Conservation (phyloP, 2,113 vertebrate genomes). For the Neoarius graeffei region DNA sequence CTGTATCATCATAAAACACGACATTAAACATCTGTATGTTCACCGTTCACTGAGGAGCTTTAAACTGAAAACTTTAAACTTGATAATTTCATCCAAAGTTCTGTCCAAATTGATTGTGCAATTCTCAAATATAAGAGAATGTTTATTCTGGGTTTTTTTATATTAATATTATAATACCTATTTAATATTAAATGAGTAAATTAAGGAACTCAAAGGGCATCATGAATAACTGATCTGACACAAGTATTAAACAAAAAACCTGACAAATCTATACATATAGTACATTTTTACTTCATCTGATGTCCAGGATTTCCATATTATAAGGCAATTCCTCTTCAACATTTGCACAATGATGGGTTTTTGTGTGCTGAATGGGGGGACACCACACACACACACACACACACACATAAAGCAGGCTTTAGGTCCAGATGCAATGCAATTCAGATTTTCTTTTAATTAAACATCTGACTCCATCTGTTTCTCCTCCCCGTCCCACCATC, state of each 20-base stretch:
- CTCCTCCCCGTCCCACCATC: background rate
- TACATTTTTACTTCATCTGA: background rate
- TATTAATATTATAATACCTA: background rate
- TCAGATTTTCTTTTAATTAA: slow-evolving; percentile 21
- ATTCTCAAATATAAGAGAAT: background rate
- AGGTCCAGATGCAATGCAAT: background rate
- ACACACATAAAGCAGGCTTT: background rate
- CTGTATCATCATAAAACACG: background rate
- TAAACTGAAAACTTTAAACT: background rate
- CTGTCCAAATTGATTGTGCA: background rate
- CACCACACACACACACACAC: background rate
- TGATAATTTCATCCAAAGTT: background rate
- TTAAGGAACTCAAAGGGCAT: background rate
- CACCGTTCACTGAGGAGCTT: background rate
- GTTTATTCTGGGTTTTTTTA: background rate
- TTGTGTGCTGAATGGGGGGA: background rate
- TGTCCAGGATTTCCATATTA: background rate
- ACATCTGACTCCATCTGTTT: slow-evolving; percentile 20
- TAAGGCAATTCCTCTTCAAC: background rate
- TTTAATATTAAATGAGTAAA: background rate
- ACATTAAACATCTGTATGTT: background rate
- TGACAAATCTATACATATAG: background rate
- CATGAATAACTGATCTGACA: background rate
- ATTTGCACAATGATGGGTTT: background rate
- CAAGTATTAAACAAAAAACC: background rate